These are phyloP conservation scores for Eupithecia centaureata DNA, from an alignment of 2,888 invertebrate species.

Conservation along the genomic window DNA sequence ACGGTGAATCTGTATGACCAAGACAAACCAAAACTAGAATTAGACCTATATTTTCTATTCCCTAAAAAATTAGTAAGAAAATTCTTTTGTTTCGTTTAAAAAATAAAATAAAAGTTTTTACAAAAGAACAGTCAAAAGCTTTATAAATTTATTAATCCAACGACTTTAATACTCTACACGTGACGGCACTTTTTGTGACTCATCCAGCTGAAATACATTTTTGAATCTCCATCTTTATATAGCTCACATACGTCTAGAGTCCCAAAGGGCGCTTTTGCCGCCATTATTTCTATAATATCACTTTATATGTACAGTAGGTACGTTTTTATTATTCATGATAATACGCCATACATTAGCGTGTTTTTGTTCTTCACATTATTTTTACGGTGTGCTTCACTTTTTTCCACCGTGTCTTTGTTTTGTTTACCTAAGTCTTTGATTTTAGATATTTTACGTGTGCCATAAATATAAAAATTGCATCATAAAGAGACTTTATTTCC, in stretches of 20 bases:
- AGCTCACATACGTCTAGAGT: constrained; percentile 48
- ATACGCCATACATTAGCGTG: constrained; percentile 75
- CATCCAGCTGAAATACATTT: constrained; percentile 42
- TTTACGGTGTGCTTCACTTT: constrained; percentile 53
- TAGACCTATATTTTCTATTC: background rate
- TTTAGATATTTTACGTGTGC: background rate
- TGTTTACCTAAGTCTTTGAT: background rate
- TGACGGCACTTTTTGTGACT: constrained; percentile 2
- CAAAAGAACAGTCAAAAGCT: too few species aligned
- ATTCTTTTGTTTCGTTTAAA: too few species aligned
- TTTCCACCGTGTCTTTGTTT: constrained; percentile 43
- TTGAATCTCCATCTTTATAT: constrained; percentile 37
- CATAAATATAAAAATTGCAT: background rate
- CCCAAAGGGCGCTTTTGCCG: constrained; percentile 71
- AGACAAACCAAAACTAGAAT: too few species aligned
- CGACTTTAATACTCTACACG: background rate
- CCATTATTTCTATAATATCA: constrained; percentile 78
- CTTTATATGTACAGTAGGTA: constrained; percentile 69
- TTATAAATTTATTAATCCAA: too few species aligned
- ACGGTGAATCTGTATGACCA: too few species aligned
- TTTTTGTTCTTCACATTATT: constrained; percentile 61
- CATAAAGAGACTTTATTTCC: background rate
- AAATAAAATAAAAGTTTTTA: too few species aligned
- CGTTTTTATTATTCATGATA: constrained; percentile 80
- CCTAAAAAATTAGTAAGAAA: background rate